Evolutionary conservation across 2,797 vertebrate species (phyloP), one percentile per base, ranked within the genome.

Genomic region (Propithecus perrieri): DNA sequence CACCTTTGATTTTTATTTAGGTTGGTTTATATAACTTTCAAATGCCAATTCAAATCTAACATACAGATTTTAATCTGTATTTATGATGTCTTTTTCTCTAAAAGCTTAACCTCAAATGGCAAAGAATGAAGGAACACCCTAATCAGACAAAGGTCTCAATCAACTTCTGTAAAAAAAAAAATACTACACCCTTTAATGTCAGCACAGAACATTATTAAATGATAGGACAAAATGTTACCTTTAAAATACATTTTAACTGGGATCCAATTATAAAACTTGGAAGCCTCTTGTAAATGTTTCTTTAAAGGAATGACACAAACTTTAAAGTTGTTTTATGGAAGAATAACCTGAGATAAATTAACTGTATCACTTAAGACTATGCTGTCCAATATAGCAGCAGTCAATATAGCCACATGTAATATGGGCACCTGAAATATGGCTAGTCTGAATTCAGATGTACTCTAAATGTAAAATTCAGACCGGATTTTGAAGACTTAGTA

Each of bases 41-140:
- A 92, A 96, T 74, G 48, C 28, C 84, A 86, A 80, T 33, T 89
- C 35, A 86, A 83, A 85, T 65, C 46, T 74, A 88, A 59, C 75
- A 96, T 67, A 75, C 28, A 61, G 83, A 95, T 93, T 94, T 94
- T 72, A 95, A 89, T 96, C 74, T 92, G 33, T 75, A 71, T 55
- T 95, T 86, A 89, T 26, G 33, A 50, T 65, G 20, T 2, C 11
- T 35, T 91, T 93, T 94, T 89, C 53, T 91, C n/a, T 86, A 87
- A 91, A 96, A 94, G 63, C 4, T 85, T 88, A 85, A 92, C 14
- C 28, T 85, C 26, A 79, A 69, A 95, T 74, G 63, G 14, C 65
- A 33, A 84, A 53, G 22, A 79, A 85, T 12, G 48, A 96, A 94
- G n/a, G 46, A 80, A 83, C 12, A 69, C 1, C 13, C 14, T 72